phyloP scores from a whole-genome alignment of 23 tunicate species.

The Ciona savignyi region DNA sequence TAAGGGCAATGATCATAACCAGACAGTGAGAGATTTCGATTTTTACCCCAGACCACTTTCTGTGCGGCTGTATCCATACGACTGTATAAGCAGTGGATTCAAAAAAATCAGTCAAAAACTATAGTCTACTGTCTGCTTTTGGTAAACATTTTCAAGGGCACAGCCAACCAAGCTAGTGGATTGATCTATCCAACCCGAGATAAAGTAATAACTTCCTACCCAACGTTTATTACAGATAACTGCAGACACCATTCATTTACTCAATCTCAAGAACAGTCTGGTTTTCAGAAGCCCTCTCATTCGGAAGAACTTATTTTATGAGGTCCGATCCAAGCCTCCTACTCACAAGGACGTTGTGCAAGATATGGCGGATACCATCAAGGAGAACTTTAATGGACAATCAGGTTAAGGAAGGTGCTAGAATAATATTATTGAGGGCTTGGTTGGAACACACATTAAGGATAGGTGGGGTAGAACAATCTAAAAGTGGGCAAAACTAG shows the following conservation, averaged over 20 bases:
- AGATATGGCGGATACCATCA: constrained; percentile 25
- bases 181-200: not conserved
- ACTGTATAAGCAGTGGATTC: no score
- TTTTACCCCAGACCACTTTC: no score
- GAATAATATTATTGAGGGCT: no score
- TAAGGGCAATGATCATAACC: no score
- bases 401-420: constrained; percentile 19
- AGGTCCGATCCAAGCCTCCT: constrained; percentile 25
- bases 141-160: not conserved
- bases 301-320: constrained; percentile 28
- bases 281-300: constrained; percentile 25
- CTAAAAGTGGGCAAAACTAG: no score
- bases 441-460: no score
- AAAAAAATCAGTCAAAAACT: no score
- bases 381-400: constrained; percentile 1
- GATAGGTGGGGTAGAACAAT: no score
- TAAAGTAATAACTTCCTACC: no score
- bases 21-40: no score
- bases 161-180: not conserved
- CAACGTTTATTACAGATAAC: constrained; percentile 18
- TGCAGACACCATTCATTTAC: constrained; percentile 18
- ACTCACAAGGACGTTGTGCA: constrained; percentile 15
- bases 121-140: not conserved
- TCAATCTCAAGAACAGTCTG: constrained; percentile 15
- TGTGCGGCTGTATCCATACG: no score